Evolutionary conservation across 2,113 vertebrate genomes (phyloP), one percentile per base, ranked within the genome.

Genomic region (Ceyx cyanopectus): DNA sequence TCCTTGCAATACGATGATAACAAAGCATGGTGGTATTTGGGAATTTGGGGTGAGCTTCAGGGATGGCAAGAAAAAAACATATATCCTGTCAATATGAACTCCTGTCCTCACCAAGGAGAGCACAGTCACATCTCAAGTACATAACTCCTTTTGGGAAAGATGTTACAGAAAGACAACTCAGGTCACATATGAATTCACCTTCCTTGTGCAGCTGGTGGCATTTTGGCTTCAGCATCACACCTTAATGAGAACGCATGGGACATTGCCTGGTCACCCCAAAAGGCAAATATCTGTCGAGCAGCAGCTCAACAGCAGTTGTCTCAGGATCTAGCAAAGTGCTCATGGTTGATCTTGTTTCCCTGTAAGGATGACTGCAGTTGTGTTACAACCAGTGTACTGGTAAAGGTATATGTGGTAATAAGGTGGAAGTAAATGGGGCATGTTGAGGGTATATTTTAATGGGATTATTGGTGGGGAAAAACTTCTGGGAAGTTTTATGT

Each of bases 351-450:
- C 57, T 43, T 20, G 48, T 48, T 41, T 34, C 50, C 32, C 48
- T 34, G n/a, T n/a, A 43, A 80, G 34, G 30, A 26, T 19, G 34
- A 45, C 9, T 22, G 5, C 29, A 4, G 34, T 27, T 48, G 66
- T 73, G 32, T n/a, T 51, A 45, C 8, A 45, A 23, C 9, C 53
- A 48, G 30, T 0, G 0, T 15, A 3, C 26, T 12, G 5, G 13
- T 9, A 15, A 54, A 41, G 32, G 6, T 60, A 20, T 48, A 3
- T 3, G 16, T 9, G 15, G 34, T 9, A 60, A 18, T 1, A 67
- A 41, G 24, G 10, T 76, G 41, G 46, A 70, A 26, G 41, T 10
- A 51, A 66, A 46, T 5, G 26, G 48, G 20, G 32, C 7, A 40
- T 0, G 2, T 2, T n/a, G 45, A 78, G 9, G 20, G 10, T 32